Evolutionary conservation across 2,113 vertebrate species (phyloP), one percentile per base, ranked within the genome.

Genomic region (Gadus macrocephalus): DNA sequence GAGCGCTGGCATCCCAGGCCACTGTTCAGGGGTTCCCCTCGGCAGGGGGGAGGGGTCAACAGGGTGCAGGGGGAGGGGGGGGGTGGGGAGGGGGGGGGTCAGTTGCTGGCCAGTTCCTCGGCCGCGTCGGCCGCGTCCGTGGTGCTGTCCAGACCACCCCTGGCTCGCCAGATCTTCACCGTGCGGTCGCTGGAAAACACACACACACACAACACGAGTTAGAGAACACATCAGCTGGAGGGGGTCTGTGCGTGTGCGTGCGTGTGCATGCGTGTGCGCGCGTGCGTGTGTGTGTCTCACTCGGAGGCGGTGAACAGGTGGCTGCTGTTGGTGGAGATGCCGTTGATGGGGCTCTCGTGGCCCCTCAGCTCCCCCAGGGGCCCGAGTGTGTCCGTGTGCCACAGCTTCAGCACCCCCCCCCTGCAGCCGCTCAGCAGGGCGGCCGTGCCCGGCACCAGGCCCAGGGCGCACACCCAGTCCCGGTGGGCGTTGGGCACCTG

Each of bases 401-500:
- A 99, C 71, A 98, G 94, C 78, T 94, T 98, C 77, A 99, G 84
- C 66, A 93, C 92, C 69, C 97, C 96, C 0, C 92, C 96, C 77
- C 97, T 90, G 86, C 97, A 98, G 83, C 94, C 95, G 1, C 97
- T 98, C 72, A 99, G 92, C 73, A 98, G 86, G 53, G 92, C 87
- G 0, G 93, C 92, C 7, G 86, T 86, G 0, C 89, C 89, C 0
- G 96, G 96, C 22, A 96, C 87, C 5, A 93, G 78, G 0, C 95
- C 96, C 75, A 98, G 91, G 1, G 97, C 96, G 73, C 96, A 98
- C 1, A 99, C 94, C 97, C 97, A 98, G 80, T 98, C 97, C 35
- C 95, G 95, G 63, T 99, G 97, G 11, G 96, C 96, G 15, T 95
- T 98, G 1, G 96, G 95, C 74, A 99, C 94, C 94, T 98, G 97